A percentile compares a stretch with the other conserved stretches of the same genome.
phyloP scores from a whole-genome alignment of 2,113 vertebrate genomes.

The Mastomys coucha region DNA sequence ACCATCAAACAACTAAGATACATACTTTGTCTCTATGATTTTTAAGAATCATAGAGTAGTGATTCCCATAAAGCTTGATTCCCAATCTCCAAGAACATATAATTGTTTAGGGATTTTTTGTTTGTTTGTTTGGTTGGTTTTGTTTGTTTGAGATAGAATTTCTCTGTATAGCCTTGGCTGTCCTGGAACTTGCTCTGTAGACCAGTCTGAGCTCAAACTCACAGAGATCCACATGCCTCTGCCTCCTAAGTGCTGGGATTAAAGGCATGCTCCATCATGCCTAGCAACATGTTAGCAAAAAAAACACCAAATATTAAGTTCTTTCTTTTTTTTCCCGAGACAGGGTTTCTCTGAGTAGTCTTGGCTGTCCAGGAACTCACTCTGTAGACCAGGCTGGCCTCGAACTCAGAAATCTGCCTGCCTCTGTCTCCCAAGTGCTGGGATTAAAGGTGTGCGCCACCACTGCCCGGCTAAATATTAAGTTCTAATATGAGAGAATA shows the following conservation, averaged over 20 bases:
- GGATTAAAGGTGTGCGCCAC: background rate
- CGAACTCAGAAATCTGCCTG: background rate
- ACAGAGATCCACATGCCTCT: too few species aligned
- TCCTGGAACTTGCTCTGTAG: too few species aligned
- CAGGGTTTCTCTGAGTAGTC: background rate
- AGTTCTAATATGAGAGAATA: background rate
- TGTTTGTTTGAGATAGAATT: background rate
- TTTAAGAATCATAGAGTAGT: too few species aligned
- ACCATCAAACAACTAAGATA: conserved; percentile 14
- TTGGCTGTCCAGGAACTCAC: background rate
- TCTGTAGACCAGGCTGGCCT: background rate
- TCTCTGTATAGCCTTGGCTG: too few species aligned
- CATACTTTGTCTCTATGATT: background rate
- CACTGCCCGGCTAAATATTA: background rate
- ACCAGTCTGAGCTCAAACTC: too few species aligned
- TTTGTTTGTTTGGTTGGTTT: background rate
- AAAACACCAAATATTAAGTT: too few species aligned
- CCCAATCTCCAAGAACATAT: background rate
- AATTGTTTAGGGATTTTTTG: background rate
- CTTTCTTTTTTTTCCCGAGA: background rate
- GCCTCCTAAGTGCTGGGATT: too few species aligned
- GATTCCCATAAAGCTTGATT: conserved; percentile 8
- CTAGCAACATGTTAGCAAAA: too few species aligned
- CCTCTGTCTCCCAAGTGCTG: background rate
- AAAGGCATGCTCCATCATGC: too few species aligned